Percentiles rank a stretch among this genome's conserved stretches.
These are phyloP conservation scores for Sparidentex hasta DNA, from an alignment of 2,797 vertebrate genomes.

Conservation along the genomic window DNA sequence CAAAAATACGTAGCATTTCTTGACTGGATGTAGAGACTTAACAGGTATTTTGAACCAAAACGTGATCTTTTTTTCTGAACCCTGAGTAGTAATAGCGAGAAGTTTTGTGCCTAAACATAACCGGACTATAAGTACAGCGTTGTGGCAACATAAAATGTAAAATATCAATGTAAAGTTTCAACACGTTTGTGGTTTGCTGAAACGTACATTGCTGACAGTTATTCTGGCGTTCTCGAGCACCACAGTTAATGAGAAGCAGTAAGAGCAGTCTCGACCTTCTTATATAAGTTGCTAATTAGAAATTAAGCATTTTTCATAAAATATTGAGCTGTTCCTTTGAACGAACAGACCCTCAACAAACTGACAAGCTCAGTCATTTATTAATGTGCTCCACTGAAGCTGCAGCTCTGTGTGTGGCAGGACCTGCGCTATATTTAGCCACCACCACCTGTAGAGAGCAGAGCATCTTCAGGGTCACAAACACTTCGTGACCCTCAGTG, in stretches of 20 bases:
- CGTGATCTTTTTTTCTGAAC: no score
- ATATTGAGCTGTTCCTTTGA: background rate
- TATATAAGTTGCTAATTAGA: background rate
- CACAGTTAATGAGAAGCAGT: background rate
- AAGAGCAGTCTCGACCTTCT: background rate
- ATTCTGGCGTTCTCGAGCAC: no score
- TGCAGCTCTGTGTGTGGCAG: constrained; percentile 62
- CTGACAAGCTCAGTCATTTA: constrained; percentile 6
- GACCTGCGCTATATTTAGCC: constrained; percentile 52
- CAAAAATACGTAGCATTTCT: no score
- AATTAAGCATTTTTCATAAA: background rate
- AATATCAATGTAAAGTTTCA: no score
- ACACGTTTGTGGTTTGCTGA: no score
- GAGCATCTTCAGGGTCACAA: constrained; percentile 32
- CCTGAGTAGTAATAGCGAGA: no score
- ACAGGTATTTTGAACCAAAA: no score
- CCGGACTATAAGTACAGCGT: no score
- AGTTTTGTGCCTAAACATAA: no score
- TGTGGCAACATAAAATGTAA: no score
- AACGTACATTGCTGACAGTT: no score
- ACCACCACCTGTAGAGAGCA: constrained; percentile 43
- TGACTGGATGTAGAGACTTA: no score
- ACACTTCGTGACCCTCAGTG: constrained; percentile 20
- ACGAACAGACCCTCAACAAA: constrained; percentile 1
- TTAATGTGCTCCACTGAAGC: constrained; percentile 10